phyloP scores from a whole-genome alignment of 2,888 invertebrate genomes.

The Eremobia ochroleuca region DNA sequence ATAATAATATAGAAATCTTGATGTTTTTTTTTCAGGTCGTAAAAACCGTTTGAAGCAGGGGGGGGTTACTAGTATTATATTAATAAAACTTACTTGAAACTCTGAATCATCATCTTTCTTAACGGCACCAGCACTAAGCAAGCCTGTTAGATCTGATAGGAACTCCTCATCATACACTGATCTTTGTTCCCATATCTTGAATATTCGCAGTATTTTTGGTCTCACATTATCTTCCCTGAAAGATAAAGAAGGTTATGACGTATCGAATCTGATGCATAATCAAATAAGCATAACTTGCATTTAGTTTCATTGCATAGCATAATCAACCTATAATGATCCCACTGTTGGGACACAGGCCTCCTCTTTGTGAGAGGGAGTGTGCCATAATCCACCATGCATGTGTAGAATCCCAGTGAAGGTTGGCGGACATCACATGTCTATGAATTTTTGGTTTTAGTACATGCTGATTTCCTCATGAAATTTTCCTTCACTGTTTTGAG shows the following conservation, averaged over 20 bases:
- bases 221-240: slow-evolving; percentile 97
- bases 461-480: too few species aligned
- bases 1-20: background rate
- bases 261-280: background rate
- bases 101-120: slow-evolving; percentile 94
- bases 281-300: too few species aligned
- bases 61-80: background rate
- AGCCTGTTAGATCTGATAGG: slow-evolving; percentile 95
- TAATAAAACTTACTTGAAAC: slow-evolving; percentile 90
- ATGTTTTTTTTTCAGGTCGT: background rate
- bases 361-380: too few species aligned
- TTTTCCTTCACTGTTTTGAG: too few species aligned
- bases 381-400: too few species aligned
- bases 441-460: too few species aligned
- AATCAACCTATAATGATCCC: too few species aligned
- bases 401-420: too few species aligned
- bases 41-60: background rate
- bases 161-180: slow-evolving; percentile 97
- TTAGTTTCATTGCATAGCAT: too few species aligned
- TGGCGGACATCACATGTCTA: too few species aligned
- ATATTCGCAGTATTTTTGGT: slow-evolving; percentile 96
- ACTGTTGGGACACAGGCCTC: too few species aligned
- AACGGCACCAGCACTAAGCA: slow-evolving; percentile 95
- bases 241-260: slow-evolving; percentile 37
- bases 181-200: slow-evolving; percentile 99